Evolutionary conservation across 2,888 invertebrate species (phyloP).

Genomic region (Eupithecia vulgata): DNA sequence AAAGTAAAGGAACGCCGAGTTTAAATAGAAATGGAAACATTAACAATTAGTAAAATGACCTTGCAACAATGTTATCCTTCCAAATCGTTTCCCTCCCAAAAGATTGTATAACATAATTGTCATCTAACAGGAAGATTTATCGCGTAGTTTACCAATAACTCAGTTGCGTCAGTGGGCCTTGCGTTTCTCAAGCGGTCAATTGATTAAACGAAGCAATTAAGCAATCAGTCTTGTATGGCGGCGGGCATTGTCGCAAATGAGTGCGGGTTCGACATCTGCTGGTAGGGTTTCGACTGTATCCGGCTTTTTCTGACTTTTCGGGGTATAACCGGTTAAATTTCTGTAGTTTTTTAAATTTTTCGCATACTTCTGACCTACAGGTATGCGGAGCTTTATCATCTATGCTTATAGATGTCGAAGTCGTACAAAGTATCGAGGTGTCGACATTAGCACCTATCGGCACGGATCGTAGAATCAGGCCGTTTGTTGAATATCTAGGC

Average conservation of each 20-base stretch:
- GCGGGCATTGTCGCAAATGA: conserved; percentile 79
- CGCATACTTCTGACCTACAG: not conserved
- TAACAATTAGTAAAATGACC: not conserved
- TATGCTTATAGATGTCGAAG: not conserved
- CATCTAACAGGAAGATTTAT: conserved; percentile 74
- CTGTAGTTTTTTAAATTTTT: not conserved
- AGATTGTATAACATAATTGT: conserved; percentile 67
- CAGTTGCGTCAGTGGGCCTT: conserved; percentile 63
- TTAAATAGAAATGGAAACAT: not conserved
- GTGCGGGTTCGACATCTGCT: conserved; percentile 72
- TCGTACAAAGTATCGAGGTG: not conserved
- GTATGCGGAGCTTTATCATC: no score
- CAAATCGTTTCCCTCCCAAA: conserved; percentile 17
- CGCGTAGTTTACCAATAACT: conserved; percentile 70
- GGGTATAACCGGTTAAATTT: not conserved
- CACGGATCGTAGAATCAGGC: no score
- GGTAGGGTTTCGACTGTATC: conserved; percentile 22
- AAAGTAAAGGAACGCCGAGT: not conserved
- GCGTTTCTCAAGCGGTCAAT: conserved; percentile 79
- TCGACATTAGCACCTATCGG: no score
- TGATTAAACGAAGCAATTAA: conserved; percentile 84
- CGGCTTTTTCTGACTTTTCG: conserved; percentile 12
- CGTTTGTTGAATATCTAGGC: no score
- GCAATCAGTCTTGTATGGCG: conserved; percentile 79
- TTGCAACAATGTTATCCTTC: conserved; percentile 6